Percentiles rank a stretch among this genome's conserved stretches.
Evolutionary conservation across 1,140 invertebrate genomes (phyloP).

Genomic region (Coptotermes formosanus): DNA sequence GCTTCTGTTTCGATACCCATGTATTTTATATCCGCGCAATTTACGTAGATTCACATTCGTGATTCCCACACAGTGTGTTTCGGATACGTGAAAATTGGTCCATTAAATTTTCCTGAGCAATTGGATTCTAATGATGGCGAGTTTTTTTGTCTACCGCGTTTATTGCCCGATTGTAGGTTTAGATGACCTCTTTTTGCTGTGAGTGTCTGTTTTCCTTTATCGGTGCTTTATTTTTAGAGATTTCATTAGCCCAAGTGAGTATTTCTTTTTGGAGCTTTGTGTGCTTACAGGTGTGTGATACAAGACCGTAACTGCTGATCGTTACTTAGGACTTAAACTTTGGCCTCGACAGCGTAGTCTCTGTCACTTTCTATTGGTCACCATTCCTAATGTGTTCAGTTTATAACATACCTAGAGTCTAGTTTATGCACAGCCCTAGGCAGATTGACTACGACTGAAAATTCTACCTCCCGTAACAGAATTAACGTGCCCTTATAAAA

Average conservation of each 20-base stretch:
- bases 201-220: not conserved
- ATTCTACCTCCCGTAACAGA: no score
- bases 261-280: not conserved
- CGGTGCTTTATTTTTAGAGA: not conserved
- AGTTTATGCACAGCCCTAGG: no score
- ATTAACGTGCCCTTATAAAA: no score
- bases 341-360: no score
- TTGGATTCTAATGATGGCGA: not conserved
- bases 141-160: not conserved
- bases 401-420: no score
- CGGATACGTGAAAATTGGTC: not conserved
- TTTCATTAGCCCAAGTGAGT: not conserved
- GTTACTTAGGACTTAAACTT: no score
- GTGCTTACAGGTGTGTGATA: no score
- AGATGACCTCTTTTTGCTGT: not conserved
- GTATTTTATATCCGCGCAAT: not conserved
- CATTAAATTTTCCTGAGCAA: not conserved
- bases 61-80: not conserved
- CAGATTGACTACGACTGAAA: no score
- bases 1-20: not conserved
- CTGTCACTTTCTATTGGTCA: no score
- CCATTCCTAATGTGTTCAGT: no score
- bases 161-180: not conserved
- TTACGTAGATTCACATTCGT: not conserved
- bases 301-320: no score